Evolutionary conservation across 2,113 vertebrate species (phyloP).

Genomic region (Zingel zingel): DNA sequence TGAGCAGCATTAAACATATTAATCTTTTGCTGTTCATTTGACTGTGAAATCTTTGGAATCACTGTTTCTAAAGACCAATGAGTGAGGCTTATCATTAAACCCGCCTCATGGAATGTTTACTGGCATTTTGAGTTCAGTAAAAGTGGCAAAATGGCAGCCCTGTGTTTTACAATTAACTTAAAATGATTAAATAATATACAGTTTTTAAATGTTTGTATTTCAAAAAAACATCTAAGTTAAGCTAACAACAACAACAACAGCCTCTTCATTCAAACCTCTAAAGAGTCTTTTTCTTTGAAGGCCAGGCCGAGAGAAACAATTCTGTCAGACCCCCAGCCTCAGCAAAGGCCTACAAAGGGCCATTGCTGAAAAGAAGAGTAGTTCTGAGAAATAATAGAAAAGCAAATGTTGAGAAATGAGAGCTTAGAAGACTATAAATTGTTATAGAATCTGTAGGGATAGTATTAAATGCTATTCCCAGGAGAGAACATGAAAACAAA

Average conservation of each 20-base stretch:
- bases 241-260: slow-evolving; percentile 68
- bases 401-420: slow-evolving; percentile 81
- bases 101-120: neutral
- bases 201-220: slow-evolving; percentile 49
- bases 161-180: neutral
- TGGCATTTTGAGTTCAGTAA: slow-evolving; percentile 16
- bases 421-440: slow-evolving; percentile 73
- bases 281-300: slow-evolving; percentile 75
- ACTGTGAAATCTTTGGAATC: slow-evolving; percentile 96
- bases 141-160: neutral
- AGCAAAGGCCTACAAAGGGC: slow-evolving; percentile 68
- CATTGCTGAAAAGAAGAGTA: slow-evolving; percentile 66
- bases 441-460: slow-evolving; percentile 68
- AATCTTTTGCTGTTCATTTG: slow-evolving; percentile 95
- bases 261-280: slow-evolving; percentile 66
- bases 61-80: slow-evolving; percentile 87
- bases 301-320: slow-evolving; percentile 70
- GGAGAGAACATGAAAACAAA: slow-evolving; percentile 73
- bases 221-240: slow-evolving; percentile 66
- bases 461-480: slow-evolving; percentile 72
- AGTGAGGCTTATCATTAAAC: slow-evolving; percentile 79
- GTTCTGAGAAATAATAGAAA: slow-evolving; percentile 77
- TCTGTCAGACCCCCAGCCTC: slow-evolving; percentile 59
- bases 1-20: slow-evolving; percentile 92
- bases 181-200: slow-evolving; percentile 6